Base-by-base conservation (phyloP, 2,888 invertebrate genomes). In the Leptarthrus brevirostris region DNA sequence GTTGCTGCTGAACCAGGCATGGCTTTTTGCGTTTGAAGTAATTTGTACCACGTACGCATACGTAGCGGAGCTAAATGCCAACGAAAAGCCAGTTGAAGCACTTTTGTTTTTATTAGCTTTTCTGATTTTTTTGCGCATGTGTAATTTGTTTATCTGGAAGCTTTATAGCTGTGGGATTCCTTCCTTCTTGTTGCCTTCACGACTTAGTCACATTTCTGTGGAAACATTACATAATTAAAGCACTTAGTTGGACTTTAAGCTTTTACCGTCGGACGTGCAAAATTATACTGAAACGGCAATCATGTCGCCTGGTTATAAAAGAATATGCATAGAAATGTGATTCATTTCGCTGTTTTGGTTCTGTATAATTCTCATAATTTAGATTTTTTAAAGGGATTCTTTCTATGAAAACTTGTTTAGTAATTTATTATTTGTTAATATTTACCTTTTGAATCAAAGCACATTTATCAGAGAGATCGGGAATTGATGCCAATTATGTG, bases 111-210 rank as follows among this genome's bases (percentile, higher is more conserved):
- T 40, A 40, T 12, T 40, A n/a, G 8, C n/a, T 12, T 12, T 6
- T 40, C 12, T 40, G 3, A 12, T 12, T 40, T 40, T 40, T 40
- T 52, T 22, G 52, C 18, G 26, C 26, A 14, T n/a, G 54, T 30
- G 14, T 2, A 54, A 54, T 30, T 54, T 54, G 54, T 54, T 24
- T 54, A 54, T 53, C 54, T 24, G n/a, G 30, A 54, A 54, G 54
- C 54, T 54, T 54, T 26, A n/a, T 54, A 12, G n/a, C 40, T 12
- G 30, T 26, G 54, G n/a, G 54, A 54, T 54, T 24, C 30, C 52
- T 49, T 20, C 44, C n/a, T n/a, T n/a, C n/a, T n/a, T n/a, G 4
- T 47, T 16, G 47, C 3, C 47, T 30, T 40, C n/a, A 12, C 30
- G 30, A 8, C 18, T 49, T 16, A 16, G 49, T 49, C 20, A 3